phyloP scores from a whole-genome alignment of 2,113 vertebrate species.

The Ictidomys tridecemlineatus region DNA sequence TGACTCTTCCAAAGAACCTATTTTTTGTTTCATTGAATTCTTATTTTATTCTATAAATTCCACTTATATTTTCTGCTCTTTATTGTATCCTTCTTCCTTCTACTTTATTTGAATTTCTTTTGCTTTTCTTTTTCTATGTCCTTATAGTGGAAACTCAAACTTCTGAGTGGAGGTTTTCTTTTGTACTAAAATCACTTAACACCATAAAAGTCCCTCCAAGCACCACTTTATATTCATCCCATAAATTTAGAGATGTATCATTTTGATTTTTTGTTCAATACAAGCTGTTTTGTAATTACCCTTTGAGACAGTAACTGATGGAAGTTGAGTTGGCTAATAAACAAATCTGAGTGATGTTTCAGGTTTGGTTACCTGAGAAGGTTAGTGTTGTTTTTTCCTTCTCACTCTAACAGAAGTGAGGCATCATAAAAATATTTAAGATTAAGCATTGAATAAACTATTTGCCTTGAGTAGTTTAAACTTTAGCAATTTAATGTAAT shows the following conservation, averaged over 20 bases:
- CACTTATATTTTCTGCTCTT: background rate
- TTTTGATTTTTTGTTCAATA: background rate
- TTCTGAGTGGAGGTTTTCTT: background rate
- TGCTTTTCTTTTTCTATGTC: background rate
- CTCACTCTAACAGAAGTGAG: background rate
- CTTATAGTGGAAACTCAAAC: background rate
- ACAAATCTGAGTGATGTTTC: background rate
- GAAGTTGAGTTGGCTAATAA: background rate
- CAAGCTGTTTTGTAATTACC: background rate
- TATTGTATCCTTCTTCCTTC: background rate
- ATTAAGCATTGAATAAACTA: background rate
- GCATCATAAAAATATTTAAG: background rate
- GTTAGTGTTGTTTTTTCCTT: background rate
- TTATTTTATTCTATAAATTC: background rate
- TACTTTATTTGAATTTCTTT: background rate
- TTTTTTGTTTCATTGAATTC: constrained; percentile 24
- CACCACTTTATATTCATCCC: background rate
- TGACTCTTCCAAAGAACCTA: background rate
- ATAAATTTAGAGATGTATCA: background rate
- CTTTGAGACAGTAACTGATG: background rate
- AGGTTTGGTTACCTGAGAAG: background rate
- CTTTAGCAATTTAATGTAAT: background rate
- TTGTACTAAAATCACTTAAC: constrained; percentile 24
- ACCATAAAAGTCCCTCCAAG: background rate
- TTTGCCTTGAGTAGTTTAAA: background rate